Evolutionary conservation across 1,140 invertebrate genomes (phyloP), one percentile per base, ranked within the genome.

Genomic region (Macrosteles quadrilineatus): DNA sequence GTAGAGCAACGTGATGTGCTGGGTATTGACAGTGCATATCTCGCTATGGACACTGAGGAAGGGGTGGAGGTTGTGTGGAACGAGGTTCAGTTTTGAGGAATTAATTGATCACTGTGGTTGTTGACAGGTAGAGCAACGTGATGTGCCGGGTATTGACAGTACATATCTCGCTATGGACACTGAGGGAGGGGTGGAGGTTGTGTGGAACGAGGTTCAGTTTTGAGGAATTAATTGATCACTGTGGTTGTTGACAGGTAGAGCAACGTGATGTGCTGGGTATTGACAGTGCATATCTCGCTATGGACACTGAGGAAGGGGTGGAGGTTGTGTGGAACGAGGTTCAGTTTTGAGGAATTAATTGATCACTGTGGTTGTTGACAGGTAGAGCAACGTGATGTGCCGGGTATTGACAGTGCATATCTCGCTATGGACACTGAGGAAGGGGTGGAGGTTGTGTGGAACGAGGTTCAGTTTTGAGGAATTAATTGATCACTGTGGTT

Each of bases 301-400:
- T 99, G 97, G 98, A 99, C 84, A 98, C 96, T 17, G 98, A 99
- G 79, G 97, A 99, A 80, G 98, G 98, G 57, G 96, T 99, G 29
- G 98, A 99, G 83, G 94, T 96, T 71, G 98, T 99, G 19, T 99
- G 98, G 98, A 99, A 99, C 82, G 98, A 99, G 84, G 96, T 99
- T 63, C 93, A 96, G 82, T 98, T 99, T n/a, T n/a, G n/a, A n/a
- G n/a, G n/a, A n/a, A n/a, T n/a, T n/a, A n/a, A n/a, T n/a, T n/a
- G n/a, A n/a, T n/a, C n/a, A n/a, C n/a, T n/a, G n/a, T n/a, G n/a
- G n/a, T n/a, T n/a, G n/a, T n/a, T n/a, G n/a, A n/a, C 81, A 97
- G 94, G 94, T 98, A 53, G 94, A 98, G 81, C 97, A 99, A 83
- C 87, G 96, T 74, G 97, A 99, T 90, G 95, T 99, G 36, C 97